Evolutionary conservation across 2,888 invertebrate species (phyloP).

Genomic region (Amblyteles armatorius): DNA sequence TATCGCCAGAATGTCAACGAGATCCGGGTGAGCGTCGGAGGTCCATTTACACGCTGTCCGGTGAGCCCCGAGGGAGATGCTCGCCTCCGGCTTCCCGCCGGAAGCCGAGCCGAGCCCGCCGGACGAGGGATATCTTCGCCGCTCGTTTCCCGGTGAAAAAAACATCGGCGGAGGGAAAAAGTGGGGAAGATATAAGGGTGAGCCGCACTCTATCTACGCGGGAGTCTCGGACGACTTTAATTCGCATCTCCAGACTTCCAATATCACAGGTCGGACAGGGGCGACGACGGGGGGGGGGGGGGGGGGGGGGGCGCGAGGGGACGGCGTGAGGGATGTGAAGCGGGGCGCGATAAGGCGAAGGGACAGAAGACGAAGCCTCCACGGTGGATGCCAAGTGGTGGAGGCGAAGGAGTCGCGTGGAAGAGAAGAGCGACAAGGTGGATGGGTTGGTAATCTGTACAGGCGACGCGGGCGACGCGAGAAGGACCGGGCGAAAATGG

Average conservation of each 20-base stretch:
- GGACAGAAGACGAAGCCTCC: slow-evolving; percentile 1
- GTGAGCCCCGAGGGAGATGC: slow-evolving; percentile 19
- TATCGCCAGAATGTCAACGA: slow-evolving; percentile 2
- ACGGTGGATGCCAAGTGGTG: slow-evolving; percentile 54
- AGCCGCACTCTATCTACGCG: neutral
- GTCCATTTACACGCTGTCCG: slow-evolving; percentile 71
- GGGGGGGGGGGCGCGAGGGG: slow-evolving; percentile 54
- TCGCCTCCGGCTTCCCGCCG: neutral
- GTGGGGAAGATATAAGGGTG: slow-evolving; percentile 14
- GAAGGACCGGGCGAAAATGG: slow-evolving; percentile 34
- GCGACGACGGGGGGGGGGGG: slow-evolving; percentile 41
- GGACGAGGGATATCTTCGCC: neutral
- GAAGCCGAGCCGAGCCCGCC: slow-evolving; percentile 15
- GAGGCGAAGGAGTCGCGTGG: slow-evolving; percentile 43
- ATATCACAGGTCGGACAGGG: slow-evolving; percentile 62
- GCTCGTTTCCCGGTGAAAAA: neutral
- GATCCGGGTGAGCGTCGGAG: neutral
- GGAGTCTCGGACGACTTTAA: slow-evolving; percentile 66
- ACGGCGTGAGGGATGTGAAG: slow-evolving; percentile 73
- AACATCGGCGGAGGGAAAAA: neutral
- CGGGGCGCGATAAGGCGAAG: slow-evolving; percentile 75
- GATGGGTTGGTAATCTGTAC: slow-evolving; percentile 62
- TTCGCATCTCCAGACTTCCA: slow-evolving; percentile 71
- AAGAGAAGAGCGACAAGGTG: slow-evolving; percentile 44
- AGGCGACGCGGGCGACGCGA: slow-evolving; percentile 14